A percentile compares a stretch with the other conserved stretches of the same genome.
These are phyloP conservation scores for Meriones psammophilus DNA, from an alignment of 2,797 vertebrate species.

Conservation along the genomic window DNA sequence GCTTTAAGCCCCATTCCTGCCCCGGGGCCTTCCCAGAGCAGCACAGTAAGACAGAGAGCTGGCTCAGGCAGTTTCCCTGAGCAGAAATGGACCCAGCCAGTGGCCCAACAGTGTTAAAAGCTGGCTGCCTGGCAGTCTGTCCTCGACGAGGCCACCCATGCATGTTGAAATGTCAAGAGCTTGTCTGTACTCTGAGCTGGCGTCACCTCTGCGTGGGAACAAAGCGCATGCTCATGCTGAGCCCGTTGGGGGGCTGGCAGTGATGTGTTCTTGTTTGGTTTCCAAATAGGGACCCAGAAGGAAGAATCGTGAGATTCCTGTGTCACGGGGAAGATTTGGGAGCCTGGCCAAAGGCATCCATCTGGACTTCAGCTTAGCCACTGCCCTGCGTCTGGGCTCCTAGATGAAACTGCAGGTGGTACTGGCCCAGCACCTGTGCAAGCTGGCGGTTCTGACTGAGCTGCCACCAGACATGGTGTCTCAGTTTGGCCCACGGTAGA, in stretches of 20 bases:
- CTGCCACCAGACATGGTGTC: rapidly evolving
- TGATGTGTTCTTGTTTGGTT: conserved; percentile 9
- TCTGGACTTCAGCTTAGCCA: background rate
- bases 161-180: conserved; percentile 15
- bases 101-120: background rate
- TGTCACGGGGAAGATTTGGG: background rate
- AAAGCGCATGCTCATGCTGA: background rate
- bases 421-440: background rate
- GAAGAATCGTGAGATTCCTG: background rate
- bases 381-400: background rate
- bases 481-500: background rate
- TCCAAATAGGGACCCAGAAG: conserved; percentile 2
- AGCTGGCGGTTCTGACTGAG: rapidly evolving
- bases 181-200: conserved; percentile 9
- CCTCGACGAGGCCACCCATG: background rate
- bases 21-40: background rate
- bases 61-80: background rate
- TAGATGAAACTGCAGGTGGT: background rate
- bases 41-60: background rate
- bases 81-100: background rate
- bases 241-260: background rate
- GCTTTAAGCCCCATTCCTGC: background rate
- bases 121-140: background rate
- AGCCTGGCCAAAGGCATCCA: background rate
- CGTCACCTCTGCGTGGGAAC: conserved; percentile 33